A percentile compares a stretch with the other conserved stretches of the same genome.
Conservation (phyloP, 2,797 vertebrate genomes). For the Smutsia temminckii region DNA sequence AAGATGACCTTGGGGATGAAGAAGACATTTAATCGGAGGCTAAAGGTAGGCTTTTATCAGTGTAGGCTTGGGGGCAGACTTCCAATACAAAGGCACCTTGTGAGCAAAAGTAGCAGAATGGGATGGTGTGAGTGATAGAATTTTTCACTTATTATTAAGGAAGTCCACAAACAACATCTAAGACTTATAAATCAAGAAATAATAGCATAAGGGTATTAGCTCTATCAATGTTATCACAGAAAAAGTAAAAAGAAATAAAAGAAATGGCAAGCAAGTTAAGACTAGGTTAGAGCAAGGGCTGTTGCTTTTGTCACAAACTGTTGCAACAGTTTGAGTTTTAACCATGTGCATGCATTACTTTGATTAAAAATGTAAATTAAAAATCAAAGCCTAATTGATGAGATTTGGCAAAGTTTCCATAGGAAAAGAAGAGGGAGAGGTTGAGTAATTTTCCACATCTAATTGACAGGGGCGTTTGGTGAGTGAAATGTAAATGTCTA, state of each 20-base stretch:
- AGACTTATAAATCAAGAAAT: background rate
- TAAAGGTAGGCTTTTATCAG: background rate
- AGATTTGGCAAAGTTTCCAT: slow-evolving; percentile 53
- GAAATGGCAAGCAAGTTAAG: background rate
- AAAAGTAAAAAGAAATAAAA: background rate
- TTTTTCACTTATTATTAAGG: background rate
- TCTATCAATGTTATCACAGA: background rate
- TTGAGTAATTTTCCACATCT: slow-evolving; percentile 34
- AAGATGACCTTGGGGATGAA: background rate
- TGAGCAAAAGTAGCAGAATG: background rate
- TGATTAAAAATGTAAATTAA: slow-evolving; percentile 71
- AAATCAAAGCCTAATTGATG: slow-evolving; percentile 32
- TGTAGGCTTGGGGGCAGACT: background rate
- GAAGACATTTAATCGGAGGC: background rate
- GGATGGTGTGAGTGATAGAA: background rate
- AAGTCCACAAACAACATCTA: background rate
- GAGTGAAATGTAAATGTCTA: background rate
- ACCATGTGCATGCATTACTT: slow-evolving; percentile 34
- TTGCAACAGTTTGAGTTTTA: slow-evolving; percentile 41
- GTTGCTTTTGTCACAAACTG: background rate
- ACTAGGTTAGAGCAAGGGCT: background rate
- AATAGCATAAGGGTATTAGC: background rate
- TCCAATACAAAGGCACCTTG: background rate
- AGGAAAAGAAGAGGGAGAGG: slow-evolving; percentile 30
- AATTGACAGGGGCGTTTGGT: slow-evolving; percentile 38